Conservation (phyloP, 2,113 vertebrate species). For the Mohoua ochrocephala region DNA sequence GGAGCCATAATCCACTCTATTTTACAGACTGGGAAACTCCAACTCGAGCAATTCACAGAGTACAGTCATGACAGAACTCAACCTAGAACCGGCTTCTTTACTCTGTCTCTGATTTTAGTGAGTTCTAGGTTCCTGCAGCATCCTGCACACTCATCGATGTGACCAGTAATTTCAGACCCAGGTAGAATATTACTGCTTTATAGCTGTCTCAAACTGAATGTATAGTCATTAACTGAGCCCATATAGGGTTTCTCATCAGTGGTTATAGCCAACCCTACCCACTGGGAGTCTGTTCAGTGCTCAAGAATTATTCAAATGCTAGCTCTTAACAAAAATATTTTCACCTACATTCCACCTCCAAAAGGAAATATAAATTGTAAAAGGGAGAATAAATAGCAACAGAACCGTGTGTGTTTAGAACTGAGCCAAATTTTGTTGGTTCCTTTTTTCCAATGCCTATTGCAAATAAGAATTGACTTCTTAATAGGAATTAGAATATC, state of each 20-base stretch:
- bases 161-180: neutral
- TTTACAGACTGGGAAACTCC: neutral
- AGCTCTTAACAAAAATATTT: neutral
- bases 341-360: neutral
- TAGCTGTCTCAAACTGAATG: neutral
- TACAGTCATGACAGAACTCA: neutral
- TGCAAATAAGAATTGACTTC: slow-evolving; percentile 47
- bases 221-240: neutral
- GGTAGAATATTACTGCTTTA: neutral
- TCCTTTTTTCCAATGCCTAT: slow-evolving; percentile 32
- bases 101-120: neutral
- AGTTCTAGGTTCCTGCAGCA: neutral
- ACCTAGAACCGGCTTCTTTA: neutral
- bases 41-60: neutral
- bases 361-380: neutral
- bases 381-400: neutral
- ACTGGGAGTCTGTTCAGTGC: neutral
- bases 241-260: neutral
- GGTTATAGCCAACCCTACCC: neutral
- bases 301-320: neutral
- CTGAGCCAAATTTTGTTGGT: neutral
- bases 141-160: neutral
- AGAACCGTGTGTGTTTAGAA: neutral
- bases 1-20: neutral
- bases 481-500: slow-evolving; percentile 67